Evolutionary conservation across 1,140 invertebrate species (phyloP), one percentile per base, ranked within the genome.

Genomic region (Drosophila pandora): DNA sequence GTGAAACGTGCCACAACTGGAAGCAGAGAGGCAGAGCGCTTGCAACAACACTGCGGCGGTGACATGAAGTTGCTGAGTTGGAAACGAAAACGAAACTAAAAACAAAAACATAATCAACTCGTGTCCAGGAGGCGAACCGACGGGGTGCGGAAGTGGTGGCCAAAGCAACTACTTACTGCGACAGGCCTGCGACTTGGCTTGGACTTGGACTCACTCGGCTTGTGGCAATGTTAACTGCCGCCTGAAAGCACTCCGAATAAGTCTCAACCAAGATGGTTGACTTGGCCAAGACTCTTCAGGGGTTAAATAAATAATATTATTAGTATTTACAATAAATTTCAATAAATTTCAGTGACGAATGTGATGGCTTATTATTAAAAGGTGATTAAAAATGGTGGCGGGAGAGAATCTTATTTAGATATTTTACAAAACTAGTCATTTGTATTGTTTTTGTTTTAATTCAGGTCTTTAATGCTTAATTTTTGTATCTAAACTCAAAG

Each of bases 71-170:
- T 83, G 79, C 64, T 72, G 45, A 67, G 56, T 73, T 84, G 77
- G 81, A 81, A 84, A 84, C 56, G 61, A 75, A 63, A 17, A 17
- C 17, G 17, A 17, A 17, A 63, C 52, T 60, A 78, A 78, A 65
- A 85, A 85, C 56, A 82, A 85, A 82, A 85, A 88, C 82, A 85
- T 75, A 85, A 85, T 85, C 82, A 85, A 82, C 34, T 54, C 62
- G 64, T 41, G 69, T 70, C 32, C 64, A 65, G 62, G 57, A 55
- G 60, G 50, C 79, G 56, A 23, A 54, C 52, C 57, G 56, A 52
- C 10, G 28, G 47, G 52, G 25, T 28, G 52, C 48, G 52, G 50
- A 37, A 49, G 47, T 56, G 58, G 47, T 56, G 58, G 69, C 37
- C 49, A 34, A 17, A 48, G 13, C 30, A 10, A 34, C 57, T 50